phyloP scores from a whole-genome alignment of 2,888 invertebrate genomes.

The Coelopa pilipes region DNA sequence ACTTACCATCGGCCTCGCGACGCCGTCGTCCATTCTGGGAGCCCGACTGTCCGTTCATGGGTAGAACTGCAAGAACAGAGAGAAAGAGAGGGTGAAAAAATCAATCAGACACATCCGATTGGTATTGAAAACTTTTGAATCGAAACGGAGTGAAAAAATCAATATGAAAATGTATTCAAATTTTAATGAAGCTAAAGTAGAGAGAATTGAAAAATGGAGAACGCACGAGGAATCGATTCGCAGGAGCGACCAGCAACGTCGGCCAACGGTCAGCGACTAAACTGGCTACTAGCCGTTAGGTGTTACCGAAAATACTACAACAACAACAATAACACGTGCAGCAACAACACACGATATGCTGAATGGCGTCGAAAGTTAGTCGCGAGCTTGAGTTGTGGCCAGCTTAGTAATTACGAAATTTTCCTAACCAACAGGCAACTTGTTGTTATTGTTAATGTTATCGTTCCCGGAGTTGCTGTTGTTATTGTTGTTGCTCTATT shows the following conservation, averaged over 20 bases:
- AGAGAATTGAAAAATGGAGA: neutral
- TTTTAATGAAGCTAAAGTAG: no score
- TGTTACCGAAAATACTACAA: no score
- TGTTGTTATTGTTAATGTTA: no score
- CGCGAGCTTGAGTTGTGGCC: no score
- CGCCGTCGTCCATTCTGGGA: conserved; percentile 55
- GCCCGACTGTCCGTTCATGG: conserved; percentile 63
- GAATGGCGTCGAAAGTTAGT: no score
- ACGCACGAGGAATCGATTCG: conserved; percentile 19
- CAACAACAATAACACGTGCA: no score
- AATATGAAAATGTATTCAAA: conserved; percentile 21
- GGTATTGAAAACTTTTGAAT: conserved; percentile 10
- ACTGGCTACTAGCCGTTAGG: conserved; percentile 20
- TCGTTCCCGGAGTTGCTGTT: no score
- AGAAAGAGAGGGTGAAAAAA: conserved; percentile 1
- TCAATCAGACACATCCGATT: neutral
- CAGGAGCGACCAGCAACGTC: conserved; percentile 12
- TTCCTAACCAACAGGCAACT: no score
- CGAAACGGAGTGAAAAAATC: neutral
- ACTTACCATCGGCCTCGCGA: conserved; percentile 61
- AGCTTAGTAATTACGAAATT: no score
- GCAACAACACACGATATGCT: no score
- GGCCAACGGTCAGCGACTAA: conserved; percentile 54
- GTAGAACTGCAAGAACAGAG: conserved; percentile 57
- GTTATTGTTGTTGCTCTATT: no score